Evolutionary conservation across 2,888 invertebrate species (phyloP).

Genomic region (Gari tellinella): DNA sequence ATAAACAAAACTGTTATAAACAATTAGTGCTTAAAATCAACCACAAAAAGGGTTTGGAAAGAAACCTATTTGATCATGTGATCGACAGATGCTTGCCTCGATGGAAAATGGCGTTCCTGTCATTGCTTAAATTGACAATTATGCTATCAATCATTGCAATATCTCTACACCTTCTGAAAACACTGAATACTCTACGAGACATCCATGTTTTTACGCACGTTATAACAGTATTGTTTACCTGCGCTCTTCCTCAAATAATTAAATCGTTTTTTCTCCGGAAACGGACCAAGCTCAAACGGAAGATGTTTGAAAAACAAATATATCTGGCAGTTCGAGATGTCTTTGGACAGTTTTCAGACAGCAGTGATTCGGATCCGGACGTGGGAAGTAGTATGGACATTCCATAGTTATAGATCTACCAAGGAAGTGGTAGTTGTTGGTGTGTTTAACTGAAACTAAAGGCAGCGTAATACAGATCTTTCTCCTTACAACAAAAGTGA

Average conservation of each 20-base stretch:
- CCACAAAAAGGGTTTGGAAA: constrained; percentile 28
- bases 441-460: no score
- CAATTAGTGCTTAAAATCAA: constrained; percentile 31
- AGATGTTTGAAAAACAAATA: no score
- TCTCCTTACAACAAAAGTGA: no score
- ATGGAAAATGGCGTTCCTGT: constrained; percentile 53
- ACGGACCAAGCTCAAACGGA: no score
- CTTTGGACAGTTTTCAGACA: no score
- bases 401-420: no score
- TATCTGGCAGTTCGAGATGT: no score
- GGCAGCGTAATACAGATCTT: no score
- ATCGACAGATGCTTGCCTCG: constrained; percentile 51
- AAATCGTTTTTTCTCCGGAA: constrained; percentile 47
- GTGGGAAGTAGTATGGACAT: no score
- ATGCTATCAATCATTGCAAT: constrained; percentile 49
- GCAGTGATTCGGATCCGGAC: no score
- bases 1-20: constrained; percentile 10
- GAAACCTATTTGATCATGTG: constrained; percentile 46
- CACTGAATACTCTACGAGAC: constrained; percentile 51
- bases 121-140: constrained; percentile 43
- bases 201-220: constrained; percentile 59
- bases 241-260: constrained; percentile 57
- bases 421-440: no score
- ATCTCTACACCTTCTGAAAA: constrained; percentile 44
- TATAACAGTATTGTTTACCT: constrained; percentile 58